Evolutionary conservation across 2,888 invertebrate species (phyloP), one percentile per base, ranked within the genome.

Genomic region (Temnothorax ravouxi): DNA sequence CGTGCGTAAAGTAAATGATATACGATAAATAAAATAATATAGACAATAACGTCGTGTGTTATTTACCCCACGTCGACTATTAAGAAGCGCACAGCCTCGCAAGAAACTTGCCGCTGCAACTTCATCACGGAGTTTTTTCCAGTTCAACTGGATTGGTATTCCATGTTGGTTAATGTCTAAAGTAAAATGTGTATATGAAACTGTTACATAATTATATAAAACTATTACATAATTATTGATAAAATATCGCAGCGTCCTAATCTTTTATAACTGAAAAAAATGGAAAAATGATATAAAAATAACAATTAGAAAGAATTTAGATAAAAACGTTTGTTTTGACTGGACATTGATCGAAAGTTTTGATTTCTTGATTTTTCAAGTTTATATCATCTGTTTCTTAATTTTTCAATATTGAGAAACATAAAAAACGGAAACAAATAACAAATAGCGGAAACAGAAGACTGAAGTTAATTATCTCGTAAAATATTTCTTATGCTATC

Each of bases 21-120:
- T 79, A 44, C 15, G 52, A 59, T 77, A 47, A 74, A 29, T 47
- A 44, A 54, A 79, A 80, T 61, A 83, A 79, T 56, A 54, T 11
- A 34, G 50, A 67, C 47, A 50, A 50, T 47, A 50, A 41, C 5
- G 47, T 34, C 56, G 13, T 38, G 38, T 15, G 21, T 41, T 59
- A 56, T n/a, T n/a, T n/a, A n/a, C n/a, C 25, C 9, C 54, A 18
- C 2, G n/a, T 52, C 44, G n/a, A 59, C 25, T 11, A 29, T 25
- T 25, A 29, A 3, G 25, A 50, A 41, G 25, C 21, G 13, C 25
- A 41, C 41, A 29, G 29, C 29, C 29, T 76, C 25, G 18, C 76
- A 8, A 21, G 25, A 52, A 41, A 52, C 44, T 69, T 38, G 11
- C 5, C 11, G 25, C 11, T 25, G 47, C 21, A 21, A 29, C 15